phyloP scores from a whole-genome alignment of 2,797 vertebrate species.

The Falco biarmicus region DNA sequence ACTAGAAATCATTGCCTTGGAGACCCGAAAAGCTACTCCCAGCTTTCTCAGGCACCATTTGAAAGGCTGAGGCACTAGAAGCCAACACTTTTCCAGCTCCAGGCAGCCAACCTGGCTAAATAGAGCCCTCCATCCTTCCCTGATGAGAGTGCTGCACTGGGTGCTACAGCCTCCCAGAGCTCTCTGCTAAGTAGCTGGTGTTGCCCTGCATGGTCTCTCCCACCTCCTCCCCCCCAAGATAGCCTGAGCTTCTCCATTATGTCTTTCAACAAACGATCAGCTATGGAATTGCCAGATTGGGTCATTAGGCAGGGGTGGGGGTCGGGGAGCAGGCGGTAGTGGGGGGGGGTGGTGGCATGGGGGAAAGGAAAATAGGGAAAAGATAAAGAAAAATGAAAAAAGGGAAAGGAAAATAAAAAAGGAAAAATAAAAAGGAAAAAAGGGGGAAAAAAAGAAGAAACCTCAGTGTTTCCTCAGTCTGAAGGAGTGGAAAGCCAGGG shows the following conservation, averaged over 20 bases:
- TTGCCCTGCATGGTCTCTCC: neutral
- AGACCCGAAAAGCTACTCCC: accelerated
- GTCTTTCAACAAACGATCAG: neutral
- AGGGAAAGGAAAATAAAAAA: no score
- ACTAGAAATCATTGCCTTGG: neutral
- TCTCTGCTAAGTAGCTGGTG: neutral
- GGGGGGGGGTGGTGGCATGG: no score
- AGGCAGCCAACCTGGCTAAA: neutral
- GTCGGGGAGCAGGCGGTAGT: no score
- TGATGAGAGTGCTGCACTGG: accelerated
- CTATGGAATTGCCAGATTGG: neutral
- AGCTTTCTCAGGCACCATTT: neutral
- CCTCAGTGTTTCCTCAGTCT: neutral
- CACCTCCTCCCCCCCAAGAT: neutral
- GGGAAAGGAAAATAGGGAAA: no score
- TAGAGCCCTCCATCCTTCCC: neutral
- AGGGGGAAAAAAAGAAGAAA: neutral
- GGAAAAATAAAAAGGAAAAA: neutral
- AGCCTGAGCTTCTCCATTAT: neutral
- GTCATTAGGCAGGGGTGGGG: no score
- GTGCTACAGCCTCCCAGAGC: neutral
- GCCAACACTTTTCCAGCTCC: neutral
- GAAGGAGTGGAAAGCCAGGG: neutral
- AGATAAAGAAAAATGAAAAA: no score
- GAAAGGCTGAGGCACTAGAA: neutral